These are phyloP conservation scores for Rhynchomys soricoides DNA, from an alignment of 2,113 vertebrate species.

Conservation along the genomic window DNA sequence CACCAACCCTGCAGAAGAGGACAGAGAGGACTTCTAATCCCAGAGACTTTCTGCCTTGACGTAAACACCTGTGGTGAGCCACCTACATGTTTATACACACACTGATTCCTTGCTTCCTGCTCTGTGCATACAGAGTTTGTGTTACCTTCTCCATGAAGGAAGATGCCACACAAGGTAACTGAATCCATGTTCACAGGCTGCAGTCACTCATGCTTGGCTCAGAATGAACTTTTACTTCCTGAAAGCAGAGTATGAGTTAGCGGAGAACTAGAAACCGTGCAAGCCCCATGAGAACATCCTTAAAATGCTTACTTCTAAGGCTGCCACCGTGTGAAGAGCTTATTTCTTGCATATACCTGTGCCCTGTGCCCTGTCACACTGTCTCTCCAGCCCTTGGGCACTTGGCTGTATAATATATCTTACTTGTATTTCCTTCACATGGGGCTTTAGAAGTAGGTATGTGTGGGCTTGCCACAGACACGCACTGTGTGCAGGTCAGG, in stretches of 20 bases:
- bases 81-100: neutral
- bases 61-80: neutral
- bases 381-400: neutral
- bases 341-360: neutral
- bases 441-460: neutral
- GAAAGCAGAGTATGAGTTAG: neutral
- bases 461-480: neutral
- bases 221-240: neutral
- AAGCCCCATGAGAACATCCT: neutral
- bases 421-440: neutral
- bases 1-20: neutral
- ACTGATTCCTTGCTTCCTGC: too few species aligned
- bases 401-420: neutral
- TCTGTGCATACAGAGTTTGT: neutral
- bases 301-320: neutral
- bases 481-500: fast-evolving
- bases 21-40: neutral
- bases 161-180: neutral
- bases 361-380: neutral
- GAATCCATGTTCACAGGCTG: too few species aligned
- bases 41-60: neutral
- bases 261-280: neutral
- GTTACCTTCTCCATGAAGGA: neutral
- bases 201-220: neutral
- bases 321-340: neutral